Conservation (phyloP, 2,113 vertebrate species). For the Hypocryptadius cinnamomeus region DNA sequence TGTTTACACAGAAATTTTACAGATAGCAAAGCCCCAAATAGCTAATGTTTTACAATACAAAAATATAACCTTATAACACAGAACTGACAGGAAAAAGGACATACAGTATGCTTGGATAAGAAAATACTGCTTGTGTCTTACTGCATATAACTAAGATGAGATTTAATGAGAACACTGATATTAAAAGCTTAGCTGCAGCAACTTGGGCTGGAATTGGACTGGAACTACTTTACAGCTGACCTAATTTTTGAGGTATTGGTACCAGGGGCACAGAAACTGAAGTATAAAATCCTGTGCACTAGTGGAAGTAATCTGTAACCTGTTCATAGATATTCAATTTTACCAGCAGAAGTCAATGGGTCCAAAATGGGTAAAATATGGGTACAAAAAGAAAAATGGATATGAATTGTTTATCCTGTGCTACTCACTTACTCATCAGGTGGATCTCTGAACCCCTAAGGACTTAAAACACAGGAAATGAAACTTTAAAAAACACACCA, state of each 20-base stretch:
- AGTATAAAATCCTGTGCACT: not conserved
- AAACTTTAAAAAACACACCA: not conserved
- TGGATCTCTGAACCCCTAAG: not conserved
- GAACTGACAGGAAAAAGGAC: not conserved
- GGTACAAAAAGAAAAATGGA: not conserved
- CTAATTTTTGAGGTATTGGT: not conserved
- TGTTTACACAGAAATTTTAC: not conserved
- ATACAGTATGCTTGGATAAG: not conserved
- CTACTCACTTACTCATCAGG: not conserved
- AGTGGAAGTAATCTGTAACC: not conserved
- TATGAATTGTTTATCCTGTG: not conserved
- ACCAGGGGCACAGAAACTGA: not conserved
- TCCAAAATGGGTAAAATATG: not conserved
- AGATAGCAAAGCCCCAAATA: not conserved
- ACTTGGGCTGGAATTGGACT: not conserved
- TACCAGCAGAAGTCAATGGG: not conserved
- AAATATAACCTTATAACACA: not conserved
- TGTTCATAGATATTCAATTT: not conserved
- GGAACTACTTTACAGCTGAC: not conserved
- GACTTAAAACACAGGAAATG: not conserved
- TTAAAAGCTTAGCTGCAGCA: not conserved
- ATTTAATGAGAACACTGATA: not conserved
- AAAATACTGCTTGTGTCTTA: not conserved
- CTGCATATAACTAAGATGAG: not conserved
- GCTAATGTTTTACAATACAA: not conserved